A percentile compares a stretch with the other conserved stretches of the same genome.
phyloP scores from a whole-genome alignment of 2,797 vertebrate genomes.

The Notolepis coatsorum region DNA sequence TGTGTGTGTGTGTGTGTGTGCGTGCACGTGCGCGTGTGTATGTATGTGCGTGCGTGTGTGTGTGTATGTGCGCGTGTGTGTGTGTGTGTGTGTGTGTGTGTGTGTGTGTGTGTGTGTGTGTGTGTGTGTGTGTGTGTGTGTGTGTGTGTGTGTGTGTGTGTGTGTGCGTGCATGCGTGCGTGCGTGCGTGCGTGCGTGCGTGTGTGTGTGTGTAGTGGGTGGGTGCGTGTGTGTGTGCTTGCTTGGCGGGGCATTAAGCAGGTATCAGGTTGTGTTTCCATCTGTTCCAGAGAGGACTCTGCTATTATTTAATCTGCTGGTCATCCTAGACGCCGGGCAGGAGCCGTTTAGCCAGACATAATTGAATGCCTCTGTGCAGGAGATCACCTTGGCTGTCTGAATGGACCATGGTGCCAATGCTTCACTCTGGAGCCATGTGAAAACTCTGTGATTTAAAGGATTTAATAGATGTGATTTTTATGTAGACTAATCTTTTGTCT shows the following conservation, averaged over 20 bases:
- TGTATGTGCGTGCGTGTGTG: constrained; percentile 27
- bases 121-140: constrained; percentile 19
- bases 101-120: constrained; percentile 36
- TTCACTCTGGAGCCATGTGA: constrained; percentile 26
- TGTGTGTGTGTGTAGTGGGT: constrained; percentile 29
- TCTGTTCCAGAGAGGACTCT: constrained; percentile 78
- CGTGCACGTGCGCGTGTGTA: constrained; percentile 16
- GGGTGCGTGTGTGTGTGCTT: constrained; percentile 16
- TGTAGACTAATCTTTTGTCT: no score
- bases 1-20: constrained; percentile 31
- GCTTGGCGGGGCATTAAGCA: constrained; percentile 70
- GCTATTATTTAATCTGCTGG: constrained; percentile 83
- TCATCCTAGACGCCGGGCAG: constrained; percentile 79
- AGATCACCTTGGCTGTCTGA: constrained; percentile 70
- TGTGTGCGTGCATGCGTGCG: constrained; percentile 1
- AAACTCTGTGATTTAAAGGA: no score
- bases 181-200: constrained; percentile 26
- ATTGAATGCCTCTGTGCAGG: constrained; percentile 81
- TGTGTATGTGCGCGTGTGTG: constrained; percentile 26
- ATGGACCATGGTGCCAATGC: constrained; percentile 54
- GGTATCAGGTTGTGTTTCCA: constrained; percentile 84
- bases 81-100: constrained; percentile 32
- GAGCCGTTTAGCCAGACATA: constrained; percentile 77
- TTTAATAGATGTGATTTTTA: no score
- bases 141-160: no score